Percentiles rank a stretch among this genome's conserved stretches.
Conservation (phyloP, 1,140 invertebrate genomes). For the Drosophila erecta region DNA sequence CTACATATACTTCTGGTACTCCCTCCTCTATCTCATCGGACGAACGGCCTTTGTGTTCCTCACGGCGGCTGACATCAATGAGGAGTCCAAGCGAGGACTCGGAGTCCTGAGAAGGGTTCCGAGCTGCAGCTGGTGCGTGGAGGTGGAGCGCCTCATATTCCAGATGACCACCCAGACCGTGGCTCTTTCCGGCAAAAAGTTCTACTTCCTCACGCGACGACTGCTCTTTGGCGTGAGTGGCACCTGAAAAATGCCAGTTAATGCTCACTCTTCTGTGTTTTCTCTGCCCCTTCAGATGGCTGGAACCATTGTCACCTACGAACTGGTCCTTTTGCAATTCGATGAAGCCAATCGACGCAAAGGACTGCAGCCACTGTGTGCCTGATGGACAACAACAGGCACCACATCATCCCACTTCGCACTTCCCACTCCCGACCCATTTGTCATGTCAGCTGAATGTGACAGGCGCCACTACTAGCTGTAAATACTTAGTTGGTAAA, state of each 20-base stretch:
- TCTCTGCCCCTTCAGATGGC: slow-evolving; percentile 61
- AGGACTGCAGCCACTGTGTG: slow-evolving; percentile 68
- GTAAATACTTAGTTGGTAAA: slow-evolving; percentile 60
- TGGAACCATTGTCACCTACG: slow-evolving; percentile 89
- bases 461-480: slow-evolving; percentile 69
- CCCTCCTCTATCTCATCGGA: slow-evolving; percentile 86
- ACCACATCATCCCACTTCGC: not conserved
- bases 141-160: slow-evolving; percentile 84
- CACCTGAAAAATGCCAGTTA: slow-evolving; percentile 35
- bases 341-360: slow-evolving; percentile 78
- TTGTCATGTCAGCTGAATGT: slow-evolving; percentile 64
- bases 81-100: slow-evolving; percentile 86
- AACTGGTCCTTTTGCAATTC: slow-evolving; percentile 88
- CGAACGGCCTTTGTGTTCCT: slow-evolving; percentile 87
- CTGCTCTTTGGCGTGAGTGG: slow-evolving; percentile 87
- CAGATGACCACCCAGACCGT: slow-evolving; percentile 84
- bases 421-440: slow-evolving; percentile 12
- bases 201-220: slow-evolving; percentile 87
- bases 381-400: slow-evolving; percentile 32
- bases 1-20: slow-evolving; percentile 87
- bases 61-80: slow-evolving; percentile 87
- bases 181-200: slow-evolving; percentile 88
- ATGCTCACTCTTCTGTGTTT: slow-evolving; percentile 4
- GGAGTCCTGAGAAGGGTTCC: slow-evolving; percentile 86
- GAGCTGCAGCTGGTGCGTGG: slow-evolving; percentile 85